A percentile compares a stretch with the other conserved stretches of the same genome.
Evolutionary conservation across 1,140 invertebrate genomes (phyloP).

Genomic region (Leptinotarsa undecemlineata): DNA sequence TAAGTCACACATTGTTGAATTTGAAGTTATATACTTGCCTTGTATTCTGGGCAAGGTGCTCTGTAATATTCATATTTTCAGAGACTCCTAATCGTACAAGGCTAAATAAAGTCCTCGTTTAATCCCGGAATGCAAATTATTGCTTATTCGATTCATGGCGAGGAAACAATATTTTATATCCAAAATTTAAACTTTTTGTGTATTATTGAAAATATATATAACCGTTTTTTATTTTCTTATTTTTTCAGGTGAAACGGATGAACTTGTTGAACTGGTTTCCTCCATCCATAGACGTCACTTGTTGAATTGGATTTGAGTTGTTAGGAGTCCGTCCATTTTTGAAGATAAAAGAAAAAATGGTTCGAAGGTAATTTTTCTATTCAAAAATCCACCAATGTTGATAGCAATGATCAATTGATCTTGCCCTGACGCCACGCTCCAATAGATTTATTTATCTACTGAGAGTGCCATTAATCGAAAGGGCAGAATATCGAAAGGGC

Average conservation of each 20-base stretch:
- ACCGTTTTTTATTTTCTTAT: no score
- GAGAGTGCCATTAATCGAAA: background rate
- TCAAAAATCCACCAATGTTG: background rate
- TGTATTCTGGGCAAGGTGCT: conserved; percentile 4
- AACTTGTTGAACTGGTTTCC: no score
- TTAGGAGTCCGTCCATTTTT: background rate
- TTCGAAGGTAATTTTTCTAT: background rate
- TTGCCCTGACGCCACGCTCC: background rate
- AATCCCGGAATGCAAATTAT: background rate
- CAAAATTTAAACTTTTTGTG: no score
- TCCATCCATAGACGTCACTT: no score
- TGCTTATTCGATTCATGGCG: conserved; percentile 1
- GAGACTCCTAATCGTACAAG: background rate
- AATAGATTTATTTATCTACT: background rate
- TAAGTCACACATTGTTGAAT: background rate
- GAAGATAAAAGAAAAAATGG: background rate
- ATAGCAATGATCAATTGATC: no score
- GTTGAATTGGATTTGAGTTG: no score
- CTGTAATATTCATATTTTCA: background rate
- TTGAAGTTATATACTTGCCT: background rate
- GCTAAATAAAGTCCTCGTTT: background rate
- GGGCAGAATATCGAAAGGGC: background rate
- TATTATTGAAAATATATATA: no score
- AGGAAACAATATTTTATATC: background rate
- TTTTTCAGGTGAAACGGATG: no score